Evolutionary conservation across 2,797 vertebrate species (phyloP).

Genomic region (Picus viridis): DNA sequence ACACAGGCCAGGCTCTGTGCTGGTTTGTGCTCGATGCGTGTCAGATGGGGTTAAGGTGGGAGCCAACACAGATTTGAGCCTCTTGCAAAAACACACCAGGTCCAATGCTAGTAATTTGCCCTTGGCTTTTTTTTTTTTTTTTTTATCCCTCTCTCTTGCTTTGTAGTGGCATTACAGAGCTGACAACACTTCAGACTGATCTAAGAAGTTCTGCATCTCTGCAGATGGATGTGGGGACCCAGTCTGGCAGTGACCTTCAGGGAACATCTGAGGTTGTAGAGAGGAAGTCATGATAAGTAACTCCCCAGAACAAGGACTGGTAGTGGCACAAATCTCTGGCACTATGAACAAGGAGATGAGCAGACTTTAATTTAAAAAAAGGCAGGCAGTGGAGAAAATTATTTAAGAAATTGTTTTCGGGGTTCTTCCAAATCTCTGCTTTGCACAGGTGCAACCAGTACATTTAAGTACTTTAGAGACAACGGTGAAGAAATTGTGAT

Average conservation of each 20-base stretch:
- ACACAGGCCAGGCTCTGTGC: background rate
- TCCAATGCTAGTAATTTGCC: background rate
- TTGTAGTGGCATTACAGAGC: background rate
- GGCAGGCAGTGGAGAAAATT: background rate
- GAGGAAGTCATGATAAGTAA: background rate
- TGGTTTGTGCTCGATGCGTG: conserved; percentile 13
- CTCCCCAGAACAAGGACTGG: background rate
- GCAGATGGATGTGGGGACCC: background rate
- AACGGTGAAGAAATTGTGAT: background rate
- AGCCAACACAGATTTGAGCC: background rate
- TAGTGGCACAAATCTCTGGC: background rate
- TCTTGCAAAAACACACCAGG: background rate
- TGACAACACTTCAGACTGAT: background rate
- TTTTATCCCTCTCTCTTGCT: background rate
- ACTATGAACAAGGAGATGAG: background rate
- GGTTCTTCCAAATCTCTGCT: background rate
- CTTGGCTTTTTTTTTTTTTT: background rate
- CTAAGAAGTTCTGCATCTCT: background rate
- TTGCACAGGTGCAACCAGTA: background rate
- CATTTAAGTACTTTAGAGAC: background rate
- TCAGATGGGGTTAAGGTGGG: conserved; percentile 13
- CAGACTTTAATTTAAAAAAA: background rate
- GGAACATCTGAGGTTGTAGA: background rate
- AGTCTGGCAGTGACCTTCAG: background rate
- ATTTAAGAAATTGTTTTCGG: background rate